phyloP scores from a whole-genome alignment of 2,113 vertebrate genomes.

The Hipposideros armiger region DNA sequence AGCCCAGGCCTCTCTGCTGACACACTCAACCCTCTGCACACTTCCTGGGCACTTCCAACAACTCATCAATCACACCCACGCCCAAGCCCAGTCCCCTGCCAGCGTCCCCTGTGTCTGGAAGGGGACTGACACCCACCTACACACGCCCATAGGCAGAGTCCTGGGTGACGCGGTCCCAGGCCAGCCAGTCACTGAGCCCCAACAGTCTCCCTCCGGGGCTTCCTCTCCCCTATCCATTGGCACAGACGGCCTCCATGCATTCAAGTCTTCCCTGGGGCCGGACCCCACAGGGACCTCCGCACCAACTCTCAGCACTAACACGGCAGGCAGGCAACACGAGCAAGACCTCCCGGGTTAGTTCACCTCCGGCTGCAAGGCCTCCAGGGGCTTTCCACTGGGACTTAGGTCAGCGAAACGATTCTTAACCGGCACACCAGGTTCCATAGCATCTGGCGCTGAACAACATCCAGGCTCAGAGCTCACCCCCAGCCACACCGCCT shows the following conservation, averaged over 20 bases:
- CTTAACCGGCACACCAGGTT: not conserved
- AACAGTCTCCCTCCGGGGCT: too few species aligned
- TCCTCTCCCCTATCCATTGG: too few species aligned
- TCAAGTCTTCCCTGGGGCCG: too few species aligned
- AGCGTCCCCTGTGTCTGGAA: too few species aligned
- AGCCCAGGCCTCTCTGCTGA: not conserved
- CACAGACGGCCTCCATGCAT: not conserved
- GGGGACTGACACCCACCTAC: too few species aligned
- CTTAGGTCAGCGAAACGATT: not conserved
- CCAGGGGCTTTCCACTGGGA: not conserved
- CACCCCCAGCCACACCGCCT: too few species aligned
- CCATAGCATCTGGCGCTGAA: not conserved
- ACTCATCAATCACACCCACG: accelerated
- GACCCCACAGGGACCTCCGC: not conserved
- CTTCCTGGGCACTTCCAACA: not conserved
- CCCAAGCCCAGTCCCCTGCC: not conserved
- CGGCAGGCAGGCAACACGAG: accelerated
- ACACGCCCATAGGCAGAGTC: not conserved
- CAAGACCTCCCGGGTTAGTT: not conserved
- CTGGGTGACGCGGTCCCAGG: not conserved
- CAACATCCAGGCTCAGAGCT: not conserved
- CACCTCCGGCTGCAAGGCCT: not conserved
- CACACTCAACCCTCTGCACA: not conserved
- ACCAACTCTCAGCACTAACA: not conserved
- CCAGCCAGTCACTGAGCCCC: not conserved